Base-by-base conservation (phyloP, 2,888 invertebrate genomes). In the Drosophila koepferae region DNA sequence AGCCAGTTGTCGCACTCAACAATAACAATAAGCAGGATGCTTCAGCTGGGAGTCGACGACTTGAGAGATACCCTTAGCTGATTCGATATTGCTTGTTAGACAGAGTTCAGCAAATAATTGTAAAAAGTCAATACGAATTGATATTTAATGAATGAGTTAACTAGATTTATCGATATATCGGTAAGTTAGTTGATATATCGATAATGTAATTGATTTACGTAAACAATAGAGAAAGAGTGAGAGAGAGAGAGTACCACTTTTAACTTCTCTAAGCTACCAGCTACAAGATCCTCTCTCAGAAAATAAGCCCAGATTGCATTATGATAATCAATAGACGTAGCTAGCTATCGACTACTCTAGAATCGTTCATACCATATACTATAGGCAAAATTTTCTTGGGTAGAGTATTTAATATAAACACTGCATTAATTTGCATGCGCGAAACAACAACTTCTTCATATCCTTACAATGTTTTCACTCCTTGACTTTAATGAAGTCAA, bases 401-500 rank as follows among this genome's bases (percentile, higher is more conserved):
- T 4, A 48, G 59, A 18, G 38, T 28, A 40, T 31, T 18, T 28
- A 46, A 61, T 60, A 68, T 61, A 43, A 72, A 48, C 54, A 54
- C 77, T 74, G 89, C 83, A 88, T 86, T 82, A 80, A 90, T 86
- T 90, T 86, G 90, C 86, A 86, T 90, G 80, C 77, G 74, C 74
- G 28, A n/a, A 34, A 28, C 28, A 36, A 18, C 56, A 68, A 43
- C 40, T 46, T 51, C 55, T 46, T 51, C 55, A 41, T 28, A 28
- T 28, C 41, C 55, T 41, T 31, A 55, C 55, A 55, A 28, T 28
- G 36, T 20, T n/a, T 69, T 51, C 49, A 34, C 61, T 70, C 67
- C 51, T 74, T 71, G 77, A 84, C 81, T 86, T 72, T 90, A 87
- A 86, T 88, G 86, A 81, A 86, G 90, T 86, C 86, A 90, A 90